These are phyloP conservation scores for Mystacides longicornis DNA, from an alignment of 2,888 invertebrate species.

Conservation along the genomic window DNA sequence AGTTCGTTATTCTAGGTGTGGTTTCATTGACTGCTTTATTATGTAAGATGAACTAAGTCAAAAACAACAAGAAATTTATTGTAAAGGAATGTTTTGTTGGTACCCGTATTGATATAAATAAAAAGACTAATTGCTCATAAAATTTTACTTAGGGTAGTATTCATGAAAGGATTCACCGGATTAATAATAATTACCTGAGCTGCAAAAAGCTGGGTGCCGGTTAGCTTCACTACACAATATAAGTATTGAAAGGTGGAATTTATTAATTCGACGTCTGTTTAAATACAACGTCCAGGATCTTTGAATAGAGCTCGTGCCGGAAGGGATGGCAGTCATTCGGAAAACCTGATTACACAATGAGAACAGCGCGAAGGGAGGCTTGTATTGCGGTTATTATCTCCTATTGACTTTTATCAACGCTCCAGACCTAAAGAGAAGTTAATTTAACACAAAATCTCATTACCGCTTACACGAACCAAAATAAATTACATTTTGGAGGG, in stretches of 20 bases:
- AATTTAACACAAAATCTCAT: slow-evolving; percentile 2
- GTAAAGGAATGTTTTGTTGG: no score
- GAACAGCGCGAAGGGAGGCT: neutral
- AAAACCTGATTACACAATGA: slow-evolving; percentile 21
- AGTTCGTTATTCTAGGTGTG: no score
- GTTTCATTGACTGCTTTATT: no score
- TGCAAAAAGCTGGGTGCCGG: no score
- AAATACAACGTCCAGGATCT: neutral
- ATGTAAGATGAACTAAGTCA: no score
- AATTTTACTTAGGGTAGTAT: no score
- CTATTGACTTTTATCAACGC: slow-evolving; percentile 1
- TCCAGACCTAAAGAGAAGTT: slow-evolving; percentile 1
- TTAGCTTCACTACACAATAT: no score
- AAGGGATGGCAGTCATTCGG: slow-evolving; percentile 24
- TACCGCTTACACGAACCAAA: slow-evolving; percentile 2
- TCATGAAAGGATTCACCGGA: no score
- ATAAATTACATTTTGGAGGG: slow-evolving; percentile 1
- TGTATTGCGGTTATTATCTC: slow-evolving; percentile 1
- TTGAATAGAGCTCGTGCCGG: slow-evolving; percentile 7
- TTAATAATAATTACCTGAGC: no score
- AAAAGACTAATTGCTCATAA: no score
- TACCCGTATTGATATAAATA: no score
- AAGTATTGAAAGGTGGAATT: neutral
- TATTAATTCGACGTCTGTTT: neutral
- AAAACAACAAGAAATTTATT: no score